Evolutionary conservation across 2,888 invertebrate genomes (phyloP), one percentile per base, ranked within the genome.

Genomic region (Drosophila helvetica): DNA sequence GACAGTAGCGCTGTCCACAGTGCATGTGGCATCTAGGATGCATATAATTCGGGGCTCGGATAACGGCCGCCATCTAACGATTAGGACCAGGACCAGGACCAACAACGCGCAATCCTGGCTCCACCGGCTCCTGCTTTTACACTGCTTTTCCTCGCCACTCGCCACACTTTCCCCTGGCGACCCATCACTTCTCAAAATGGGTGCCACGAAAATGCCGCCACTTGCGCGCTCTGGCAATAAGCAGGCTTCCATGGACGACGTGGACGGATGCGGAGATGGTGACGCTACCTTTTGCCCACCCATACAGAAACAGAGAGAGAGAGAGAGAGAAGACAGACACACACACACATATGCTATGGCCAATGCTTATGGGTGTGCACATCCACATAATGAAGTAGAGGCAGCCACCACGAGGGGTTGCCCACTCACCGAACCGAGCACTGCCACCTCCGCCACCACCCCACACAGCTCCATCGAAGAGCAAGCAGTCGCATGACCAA

Each of bases 381-480:
- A 77, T 85, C 74, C 68, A 60, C 81, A 85, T 82, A 79, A 82
- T 82, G 80, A 78, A 82, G 86, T 82, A 79, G 76, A 78, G 74
- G 71, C 55, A 51, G 74, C 74, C 55, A 51, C 54, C 48, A 52
- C 59, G 59, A 69, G 57, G 57, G 69, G 66, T 80, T 83, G 84
- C 67, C 71, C 76, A 73, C 65, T 63, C 66, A 15, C 48, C 25
- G 66, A 67, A 55, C 56, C 27, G 27, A 27, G 27, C 27, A 27
- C 27, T 27, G 7, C 27, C 25, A 27, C 67, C 56, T 42, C 52
- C 33, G 22, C 30, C 55, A 9, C 51, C 50, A 8, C 8, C 38
- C 15, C n/a, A 12, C 10, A 6, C 53, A 19, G 30, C 45, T 15
- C 4, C 52, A 45, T 60, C 48, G 68, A 61, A 50, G 59, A 58